Conservation (phyloP, 2,113 vertebrate species). For the Chloropsis hardwickii region DNA sequence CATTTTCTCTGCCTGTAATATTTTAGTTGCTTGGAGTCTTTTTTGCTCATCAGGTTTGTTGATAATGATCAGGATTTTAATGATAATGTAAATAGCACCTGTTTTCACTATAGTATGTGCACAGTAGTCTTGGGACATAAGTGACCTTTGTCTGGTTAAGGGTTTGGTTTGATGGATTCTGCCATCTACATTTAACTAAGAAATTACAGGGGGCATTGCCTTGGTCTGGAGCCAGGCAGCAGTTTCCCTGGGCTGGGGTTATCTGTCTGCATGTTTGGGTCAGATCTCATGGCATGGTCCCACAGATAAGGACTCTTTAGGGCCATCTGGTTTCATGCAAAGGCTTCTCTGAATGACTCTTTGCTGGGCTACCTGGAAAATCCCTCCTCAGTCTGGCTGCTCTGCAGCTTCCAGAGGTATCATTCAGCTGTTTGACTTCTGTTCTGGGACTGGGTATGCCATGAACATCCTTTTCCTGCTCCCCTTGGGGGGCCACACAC, state of each 20-base stretch:
- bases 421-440: not conserved
- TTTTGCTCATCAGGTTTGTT: not conserved
- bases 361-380: not conserved
- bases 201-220: not conserved
- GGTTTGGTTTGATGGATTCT: not conserved
- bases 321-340: not conserved
- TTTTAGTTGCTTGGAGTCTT: not conserved
- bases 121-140: not conserved
- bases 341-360: not conserved
- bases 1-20: not conserved
- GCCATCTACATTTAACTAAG: not conserved
- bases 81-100: not conserved
- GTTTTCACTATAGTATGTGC: not conserved
- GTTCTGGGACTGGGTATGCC: not conserved
- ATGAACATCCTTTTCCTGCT: not conserved
- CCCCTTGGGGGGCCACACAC: not conserved
- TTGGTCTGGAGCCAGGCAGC: not conserved
- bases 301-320: not conserved
- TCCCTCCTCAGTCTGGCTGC: not conserved
- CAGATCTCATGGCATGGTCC: not conserved
- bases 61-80: not conserved
- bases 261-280: not conserved
- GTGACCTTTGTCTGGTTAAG: not conserved
- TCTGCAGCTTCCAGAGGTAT: not conserved
- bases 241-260: not conserved